A percentile compares a stretch with the other conserved stretches of the same genome.
Conservation (phyloP, 2,113 vertebrate species). For the Pachycephala philippinensis region DNA sequence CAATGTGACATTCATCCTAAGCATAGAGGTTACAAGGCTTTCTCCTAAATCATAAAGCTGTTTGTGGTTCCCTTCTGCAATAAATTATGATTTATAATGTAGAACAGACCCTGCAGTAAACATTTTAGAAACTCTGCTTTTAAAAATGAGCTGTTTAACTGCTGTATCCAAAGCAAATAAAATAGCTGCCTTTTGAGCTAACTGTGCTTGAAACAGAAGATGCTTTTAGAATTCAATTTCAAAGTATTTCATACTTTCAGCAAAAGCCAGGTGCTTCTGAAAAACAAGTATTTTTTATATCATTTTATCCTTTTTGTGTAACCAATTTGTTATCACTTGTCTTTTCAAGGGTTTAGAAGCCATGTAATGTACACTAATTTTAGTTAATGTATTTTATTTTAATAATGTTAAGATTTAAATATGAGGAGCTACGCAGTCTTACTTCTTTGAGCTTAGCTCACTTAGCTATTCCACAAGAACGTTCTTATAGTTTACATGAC, state of each 20-base stretch:
- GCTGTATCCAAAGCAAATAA: constrained; percentile 6
- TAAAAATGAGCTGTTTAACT: neutral
- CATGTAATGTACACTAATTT: neutral
- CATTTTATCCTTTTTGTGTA: neutral
- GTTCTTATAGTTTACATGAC: neutral
- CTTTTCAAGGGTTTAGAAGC: neutral
- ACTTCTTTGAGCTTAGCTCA: neutral
- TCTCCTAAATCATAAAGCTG: neutral
- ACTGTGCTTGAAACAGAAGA: neutral
- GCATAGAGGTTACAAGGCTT: neutral
- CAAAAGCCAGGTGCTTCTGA: neutral
- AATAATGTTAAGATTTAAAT: neutral
- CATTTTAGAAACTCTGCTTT: neutral
- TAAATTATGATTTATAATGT: neutral
- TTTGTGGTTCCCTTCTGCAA: neutral
- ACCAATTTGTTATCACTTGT: neutral
- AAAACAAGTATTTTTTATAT: neutral
- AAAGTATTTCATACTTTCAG: neutral
- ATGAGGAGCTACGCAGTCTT: neutral
- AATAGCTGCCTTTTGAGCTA: constrained; percentile 12
- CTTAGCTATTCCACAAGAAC: neutral
- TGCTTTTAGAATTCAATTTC: neutral
- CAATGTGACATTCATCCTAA: neutral
- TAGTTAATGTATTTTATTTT: neutral
- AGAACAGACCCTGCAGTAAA: neutral